Conservation (phyloP, 2,113 vertebrate species). For the Amblyopsis rosae region DNA sequence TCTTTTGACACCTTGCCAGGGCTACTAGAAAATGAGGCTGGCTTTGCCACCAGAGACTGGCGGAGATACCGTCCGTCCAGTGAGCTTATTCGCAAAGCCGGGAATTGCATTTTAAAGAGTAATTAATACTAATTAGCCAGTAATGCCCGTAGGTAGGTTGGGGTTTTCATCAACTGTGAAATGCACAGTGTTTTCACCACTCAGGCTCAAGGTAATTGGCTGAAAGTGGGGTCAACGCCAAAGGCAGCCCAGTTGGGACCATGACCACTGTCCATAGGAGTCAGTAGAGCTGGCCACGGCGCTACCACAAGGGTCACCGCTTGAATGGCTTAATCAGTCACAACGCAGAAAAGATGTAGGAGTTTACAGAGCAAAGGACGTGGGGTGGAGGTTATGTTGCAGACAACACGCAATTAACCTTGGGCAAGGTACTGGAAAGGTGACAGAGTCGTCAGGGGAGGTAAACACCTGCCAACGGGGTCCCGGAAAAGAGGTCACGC, state of each 20-base stretch:
- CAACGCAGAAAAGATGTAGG: conserved; percentile 52
- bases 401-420: conserved; percentile 65
- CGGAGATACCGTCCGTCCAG: conserved; percentile 36
- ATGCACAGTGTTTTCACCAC: conserved; percentile 45
- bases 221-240: conserved; percentile 41
- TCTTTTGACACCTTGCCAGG: conserved; percentile 14
- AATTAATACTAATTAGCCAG: conserved; percentile 79
- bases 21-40: conserved; percentile 60
- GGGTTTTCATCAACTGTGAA: conserved; percentile 51
- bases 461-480: conserved; percentile 4
- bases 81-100: conserved; percentile 37
- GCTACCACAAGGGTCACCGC: conserved; percentile 25
- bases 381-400: conserved; percentile 41
- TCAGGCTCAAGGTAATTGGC: conserved; percentile 38
- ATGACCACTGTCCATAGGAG: conserved; percentile 39
- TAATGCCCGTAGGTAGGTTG: conserved; percentile 50
- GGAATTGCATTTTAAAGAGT: conserved; percentile 70
- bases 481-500: conserved; percentile 30
- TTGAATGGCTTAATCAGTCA: conserved; percentile 69
- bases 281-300: conserved; percentile 33
- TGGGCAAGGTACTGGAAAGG: conserved; percentile 49
- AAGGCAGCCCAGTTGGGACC: conserved; percentile 38
- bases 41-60: conserved; percentile 39
- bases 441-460: conserved; percentile 5
- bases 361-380: conserved; percentile 61